Conservation (phyloP, 2,113 vertebrate genomes). For the Notothenia coriiceps region DNA sequence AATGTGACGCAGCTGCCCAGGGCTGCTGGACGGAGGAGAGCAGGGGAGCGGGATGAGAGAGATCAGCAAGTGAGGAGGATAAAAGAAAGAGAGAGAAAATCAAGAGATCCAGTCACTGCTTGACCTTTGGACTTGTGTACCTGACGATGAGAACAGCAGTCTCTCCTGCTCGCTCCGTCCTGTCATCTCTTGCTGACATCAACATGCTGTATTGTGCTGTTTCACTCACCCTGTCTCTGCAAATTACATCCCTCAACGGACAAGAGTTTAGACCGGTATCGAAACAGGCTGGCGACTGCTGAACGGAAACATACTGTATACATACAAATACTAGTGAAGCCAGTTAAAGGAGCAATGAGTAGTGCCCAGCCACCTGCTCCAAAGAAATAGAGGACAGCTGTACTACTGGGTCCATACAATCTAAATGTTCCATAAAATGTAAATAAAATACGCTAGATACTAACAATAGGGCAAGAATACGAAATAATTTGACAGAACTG, state of each 20-base stretch:
- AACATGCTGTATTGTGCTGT: slow-evolving; percentile 47
- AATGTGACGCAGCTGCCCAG: slow-evolving; percentile 75
- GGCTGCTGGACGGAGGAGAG: slow-evolving; percentile 58
- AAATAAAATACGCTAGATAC: no score
- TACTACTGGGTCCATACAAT: no score
- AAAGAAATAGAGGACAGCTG: no score
- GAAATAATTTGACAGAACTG: no score
- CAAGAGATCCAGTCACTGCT: slow-evolving; percentile 32
- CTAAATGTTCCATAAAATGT: no score
- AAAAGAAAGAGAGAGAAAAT: slow-evolving; percentile 34
- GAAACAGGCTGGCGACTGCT: background rate
- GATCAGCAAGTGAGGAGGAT: slow-evolving; percentile 33
- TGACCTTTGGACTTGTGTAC: slow-evolving; percentile 61
- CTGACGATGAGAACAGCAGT: slow-evolving; percentile 52
- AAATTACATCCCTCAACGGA: slow-evolving; percentile 11
- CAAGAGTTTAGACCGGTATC: background rate
- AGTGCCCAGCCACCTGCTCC: no score
- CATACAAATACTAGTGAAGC: background rate
- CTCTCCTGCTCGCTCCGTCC: slow-evolving; percentile 28
- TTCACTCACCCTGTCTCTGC: slow-evolving; percentile 40
- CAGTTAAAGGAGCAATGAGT: no score
- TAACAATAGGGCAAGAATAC: no score
- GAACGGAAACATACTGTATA: background rate
- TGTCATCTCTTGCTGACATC: slow-evolving; percentile 60
- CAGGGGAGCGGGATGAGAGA: slow-evolving; percentile 24